Evolutionary conservation across 2,113 vertebrate genomes (phyloP).

Genomic region (Prietella phreatophila): DNA sequence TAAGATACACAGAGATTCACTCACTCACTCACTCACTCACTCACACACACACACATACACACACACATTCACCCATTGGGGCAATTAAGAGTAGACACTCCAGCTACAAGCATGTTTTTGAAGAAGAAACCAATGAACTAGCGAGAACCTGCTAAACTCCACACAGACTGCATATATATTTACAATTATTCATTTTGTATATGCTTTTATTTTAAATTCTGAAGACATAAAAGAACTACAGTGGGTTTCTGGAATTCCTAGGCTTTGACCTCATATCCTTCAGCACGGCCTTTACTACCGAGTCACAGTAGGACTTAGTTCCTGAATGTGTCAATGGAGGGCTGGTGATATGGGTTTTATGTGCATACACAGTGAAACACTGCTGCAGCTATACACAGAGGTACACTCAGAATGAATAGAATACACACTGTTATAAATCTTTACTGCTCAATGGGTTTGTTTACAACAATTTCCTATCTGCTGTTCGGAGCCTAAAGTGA

Average conservation of each 20-base stretch:
- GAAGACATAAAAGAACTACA: neutral
- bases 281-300: neutral
- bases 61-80: neutral
- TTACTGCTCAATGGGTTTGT: conserved; percentile 3
- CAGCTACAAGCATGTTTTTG: neutral
- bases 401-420: neutral
- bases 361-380: neutral
- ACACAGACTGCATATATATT: neutral
- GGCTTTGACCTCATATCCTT: too few species aligned
- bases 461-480: conserved; percentile 16
- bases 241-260: neutral
- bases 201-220: neutral
- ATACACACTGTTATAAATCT: conserved; percentile 4
- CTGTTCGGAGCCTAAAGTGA: conserved; percentile 1
- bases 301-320: neutral
- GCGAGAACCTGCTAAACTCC: neutral
- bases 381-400: neutral
- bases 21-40: too few species aligned
- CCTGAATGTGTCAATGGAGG: neutral
- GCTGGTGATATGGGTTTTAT: conserved; percentile 7
- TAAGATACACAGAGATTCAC: neutral
- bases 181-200: neutral
- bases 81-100: neutral
- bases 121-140: neutral
- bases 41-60: too few species aligned